phyloP scores from a whole-genome alignment of 2,888 invertebrate genomes.

The Kryphioiulus occultus region DNA sequence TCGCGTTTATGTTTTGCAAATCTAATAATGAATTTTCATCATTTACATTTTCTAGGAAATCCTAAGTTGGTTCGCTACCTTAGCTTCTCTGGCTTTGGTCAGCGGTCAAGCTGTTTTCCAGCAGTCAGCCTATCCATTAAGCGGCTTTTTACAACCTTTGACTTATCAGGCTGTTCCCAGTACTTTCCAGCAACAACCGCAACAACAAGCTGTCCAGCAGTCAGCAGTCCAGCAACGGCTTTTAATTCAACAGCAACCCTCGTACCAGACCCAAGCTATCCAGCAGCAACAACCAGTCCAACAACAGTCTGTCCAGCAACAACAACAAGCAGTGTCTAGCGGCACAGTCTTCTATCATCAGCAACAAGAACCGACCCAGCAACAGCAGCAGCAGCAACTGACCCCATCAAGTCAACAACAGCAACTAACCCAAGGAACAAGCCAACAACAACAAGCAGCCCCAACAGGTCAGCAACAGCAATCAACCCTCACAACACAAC shows the following conservation, averaged over 20 bases:
- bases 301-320: neutral
- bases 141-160: conserved; percentile 20
- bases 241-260: neutral
- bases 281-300: neutral
- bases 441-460: conserved; percentile 23
- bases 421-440: too few relatives aligned
- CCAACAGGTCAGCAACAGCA: neutral
- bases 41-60: neutral
- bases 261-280: neutral
- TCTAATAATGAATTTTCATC: too few relatives aligned
- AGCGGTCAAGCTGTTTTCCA: conserved; percentile 41
- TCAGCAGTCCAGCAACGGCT: neutral
- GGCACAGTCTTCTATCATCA: neutral
- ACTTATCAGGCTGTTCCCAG: neutral
- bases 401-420: neutral
- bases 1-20: too few relatives aligned
- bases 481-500: neutral
- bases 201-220: conserved; percentile 10
- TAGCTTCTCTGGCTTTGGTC: neutral
- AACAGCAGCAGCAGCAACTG: neutral
- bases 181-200: conserved; percentile 21
- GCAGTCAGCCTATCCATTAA: conserved; percentile 27
- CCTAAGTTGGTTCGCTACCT: neutral
- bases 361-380: neutral
- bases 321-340: neutral